A percentile compares a stretch with the other conserved stretches of the same genome.
Evolutionary conservation across 2,113 vertebrate species (phyloP).

Genomic region (Hirundichthys speculiger): DNA sequence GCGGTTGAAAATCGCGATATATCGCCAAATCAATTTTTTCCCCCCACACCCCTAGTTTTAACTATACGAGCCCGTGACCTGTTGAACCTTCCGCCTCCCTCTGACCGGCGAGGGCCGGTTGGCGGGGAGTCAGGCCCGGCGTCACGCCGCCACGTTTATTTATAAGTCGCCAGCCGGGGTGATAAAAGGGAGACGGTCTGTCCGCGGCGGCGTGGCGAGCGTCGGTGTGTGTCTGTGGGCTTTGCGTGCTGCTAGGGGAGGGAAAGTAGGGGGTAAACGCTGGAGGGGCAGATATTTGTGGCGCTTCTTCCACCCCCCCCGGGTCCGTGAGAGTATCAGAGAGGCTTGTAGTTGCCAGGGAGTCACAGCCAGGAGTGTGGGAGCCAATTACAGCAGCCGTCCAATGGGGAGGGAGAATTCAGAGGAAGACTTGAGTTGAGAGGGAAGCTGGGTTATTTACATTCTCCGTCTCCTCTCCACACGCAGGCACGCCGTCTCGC

Average conservation of each 20-base stretch:
- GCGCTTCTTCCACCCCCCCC: conserved; percentile 58
- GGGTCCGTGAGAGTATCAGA: conserved; percentile 38
- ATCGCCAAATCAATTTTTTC: too few species aligned
- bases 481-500: conserved; percentile 79
- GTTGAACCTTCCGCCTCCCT: conserved; percentile 54
- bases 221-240: conserved; percentile 50
- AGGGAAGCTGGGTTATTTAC: conserved; percentile 60
- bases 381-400: conserved; percentile 57
- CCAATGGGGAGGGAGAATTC: conserved; percentile 54
- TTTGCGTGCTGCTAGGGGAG: conserved; percentile 61
- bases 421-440: conserved; percentile 51
- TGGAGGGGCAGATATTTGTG: conserved; percentile 65
- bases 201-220: conserved; percentile 64
- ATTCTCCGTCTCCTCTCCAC: conserved; percentile 60
- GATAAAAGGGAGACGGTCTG: conserved; percentile 74
- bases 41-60: too few species aligned
- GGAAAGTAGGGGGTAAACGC: conserved; percentile 53
- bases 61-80: conserved; percentile 51
- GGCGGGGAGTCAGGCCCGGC: conserved; percentile 66
- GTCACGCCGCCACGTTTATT: conserved; percentile 81
- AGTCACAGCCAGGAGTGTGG: conserved; percentile 44
- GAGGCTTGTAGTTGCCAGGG: conserved; percentile 52
- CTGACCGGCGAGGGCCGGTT: conserved; percentile 49
- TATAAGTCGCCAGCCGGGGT: conserved; percentile 71
- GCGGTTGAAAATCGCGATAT: too few species aligned